Base-by-base conservation (phyloP, 1,140 invertebrate genomes). In the Aphelenchoides fujianensis region DNA sequence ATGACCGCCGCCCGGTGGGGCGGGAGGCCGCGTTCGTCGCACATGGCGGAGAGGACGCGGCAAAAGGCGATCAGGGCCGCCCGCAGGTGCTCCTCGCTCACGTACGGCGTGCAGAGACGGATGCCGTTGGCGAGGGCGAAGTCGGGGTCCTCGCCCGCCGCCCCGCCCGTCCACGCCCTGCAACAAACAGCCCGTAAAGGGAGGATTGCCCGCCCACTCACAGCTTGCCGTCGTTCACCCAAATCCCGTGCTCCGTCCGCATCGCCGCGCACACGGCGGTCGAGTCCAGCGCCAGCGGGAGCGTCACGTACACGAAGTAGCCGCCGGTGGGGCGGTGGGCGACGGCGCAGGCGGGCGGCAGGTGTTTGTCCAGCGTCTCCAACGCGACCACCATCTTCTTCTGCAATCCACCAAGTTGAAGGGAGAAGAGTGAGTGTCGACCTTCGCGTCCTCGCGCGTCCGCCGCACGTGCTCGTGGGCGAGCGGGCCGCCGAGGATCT, bases 371-470 rank as follows among this genome's bases (percentile, higher is more conserved):
- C 12, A 48, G 41, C 23, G 23, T 12, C 12, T 48, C 41, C 41
- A 48, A 23, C 12, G 41, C 41, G 23, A 48, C 23, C 41, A 12
- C 23, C 41, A 48, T 48, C 23, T 69, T 41, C 7, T 30, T 23
- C n/a, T 69, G 19, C 9, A 69, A n/a, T 30, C 36, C 31, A 9
- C 16, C 48, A 7, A 69, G 30, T 35, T 28, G 31, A 41, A 31
- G 27, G 23, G 73, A 41, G 30, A 71, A 71, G 19, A 23, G 23
- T 32, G 32, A 62, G 31, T 73, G 12, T 32, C 62, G 36, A 48
- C 41, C 23, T 12, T 23, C 12, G 41, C 41, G 41, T 73, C 71
- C 2, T 12, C 69, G 37, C 71, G 71, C 28, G 63, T 72, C 34
- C 63, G 41, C 16, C 48, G 19, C 9, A 73, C 70, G 23, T 63